A percentile compares a stretch with the other conserved stretches of the same genome.
Evolutionary conservation across 1,140 invertebrate genomes (phyloP).

Genomic region (Reticulitermes speratus): DNA sequence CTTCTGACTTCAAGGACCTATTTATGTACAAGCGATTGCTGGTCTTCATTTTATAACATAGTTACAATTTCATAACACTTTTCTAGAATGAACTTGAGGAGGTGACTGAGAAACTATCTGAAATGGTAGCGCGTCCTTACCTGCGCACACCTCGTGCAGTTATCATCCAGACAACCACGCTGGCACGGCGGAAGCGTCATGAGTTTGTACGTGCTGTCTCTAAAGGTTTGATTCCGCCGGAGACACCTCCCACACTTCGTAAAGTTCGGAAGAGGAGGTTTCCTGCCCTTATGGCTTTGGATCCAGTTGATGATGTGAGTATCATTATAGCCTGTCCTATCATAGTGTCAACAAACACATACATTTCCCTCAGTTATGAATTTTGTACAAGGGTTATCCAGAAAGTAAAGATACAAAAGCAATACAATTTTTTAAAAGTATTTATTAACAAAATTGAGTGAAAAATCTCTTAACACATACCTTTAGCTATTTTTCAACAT

Average conservation of each 20-base stretch:
- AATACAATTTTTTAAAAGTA: no score
- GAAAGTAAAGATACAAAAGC: no score
- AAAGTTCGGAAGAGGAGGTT: slow-evolving; percentile 48
- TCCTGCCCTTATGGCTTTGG: slow-evolving; percentile 45
- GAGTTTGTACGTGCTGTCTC: slow-evolving; percentile 65
- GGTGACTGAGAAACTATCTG: slow-evolving; percentile 63
- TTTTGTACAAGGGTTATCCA: no score
- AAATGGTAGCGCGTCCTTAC: slow-evolving; percentile 65
- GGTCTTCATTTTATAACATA: background rate
- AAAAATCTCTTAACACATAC: no score
- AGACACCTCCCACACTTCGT: slow-evolving; percentile 58
- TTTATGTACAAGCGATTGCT: background rate
- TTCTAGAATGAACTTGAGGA: slow-evolving; percentile 67
- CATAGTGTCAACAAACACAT: no score
- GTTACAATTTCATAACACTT: slow-evolving; percentile 13
- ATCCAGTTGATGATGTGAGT: slow-evolving; percentile 49
- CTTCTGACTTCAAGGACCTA: no score
- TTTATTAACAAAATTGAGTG: no score
- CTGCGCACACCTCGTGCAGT: slow-evolving; percentile 60
- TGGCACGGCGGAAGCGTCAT: slow-evolving; percentile 60
- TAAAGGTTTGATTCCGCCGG: slow-evolving; percentile 67
- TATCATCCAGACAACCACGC: slow-evolving; percentile 61
- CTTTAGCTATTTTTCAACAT: no score
- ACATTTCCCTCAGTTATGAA: no score
- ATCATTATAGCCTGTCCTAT: background rate